Evolutionary conservation across 2,888 invertebrate species (phyloP).

Genomic region (Brassicogethes aeneus): DNA sequence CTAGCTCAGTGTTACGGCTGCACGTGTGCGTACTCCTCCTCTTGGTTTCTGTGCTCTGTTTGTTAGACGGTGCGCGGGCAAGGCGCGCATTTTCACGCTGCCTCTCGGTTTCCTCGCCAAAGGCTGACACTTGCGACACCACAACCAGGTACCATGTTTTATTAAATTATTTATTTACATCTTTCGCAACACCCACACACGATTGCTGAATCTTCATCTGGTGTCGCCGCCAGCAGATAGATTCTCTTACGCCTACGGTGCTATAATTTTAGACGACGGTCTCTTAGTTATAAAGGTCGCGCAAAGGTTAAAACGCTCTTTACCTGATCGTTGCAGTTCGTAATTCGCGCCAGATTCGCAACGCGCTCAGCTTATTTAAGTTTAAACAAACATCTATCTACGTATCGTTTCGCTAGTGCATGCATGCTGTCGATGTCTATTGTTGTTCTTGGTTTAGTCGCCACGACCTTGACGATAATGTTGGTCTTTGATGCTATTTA

Average conservation of each 20-base stretch:
- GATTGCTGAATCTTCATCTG: constrained; percentile 1
- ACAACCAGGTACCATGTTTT: constrained; percentile 14
- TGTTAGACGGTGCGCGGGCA: constrained; percentile 12
- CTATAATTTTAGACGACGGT: constrained; percentile 22
- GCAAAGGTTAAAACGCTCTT: constrained; percentile 18
- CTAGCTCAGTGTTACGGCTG: constrained; percentile 23
- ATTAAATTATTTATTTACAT: constrained; percentile 9
- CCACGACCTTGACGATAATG: neutral
- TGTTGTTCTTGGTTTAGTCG: constrained; percentile 3
- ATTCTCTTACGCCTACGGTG: constrained; percentile 23
- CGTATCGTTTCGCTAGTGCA: neutral
- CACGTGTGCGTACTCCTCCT: constrained; percentile 19
- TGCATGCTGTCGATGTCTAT: neutral
- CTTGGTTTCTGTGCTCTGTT: neutral
- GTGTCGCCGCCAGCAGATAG: constrained; percentile 7
- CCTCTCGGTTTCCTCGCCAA: constrained; percentile 15
- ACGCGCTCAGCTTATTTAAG: neutral
- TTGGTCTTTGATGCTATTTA: neutral
- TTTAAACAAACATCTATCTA: neutral
- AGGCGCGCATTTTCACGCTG: constrained; percentile 18
- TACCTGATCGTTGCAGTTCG: constrained; percentile 4
- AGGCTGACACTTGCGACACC: constrained; percentile 18
- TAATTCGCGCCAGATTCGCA: neutral
- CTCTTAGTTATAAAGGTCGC: constrained; percentile 21
- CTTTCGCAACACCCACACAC: too few relatives aligned